phyloP scores from a whole-genome alignment of 2,113 vertebrate species.

The Brachypteracias leptosomus region DNA sequence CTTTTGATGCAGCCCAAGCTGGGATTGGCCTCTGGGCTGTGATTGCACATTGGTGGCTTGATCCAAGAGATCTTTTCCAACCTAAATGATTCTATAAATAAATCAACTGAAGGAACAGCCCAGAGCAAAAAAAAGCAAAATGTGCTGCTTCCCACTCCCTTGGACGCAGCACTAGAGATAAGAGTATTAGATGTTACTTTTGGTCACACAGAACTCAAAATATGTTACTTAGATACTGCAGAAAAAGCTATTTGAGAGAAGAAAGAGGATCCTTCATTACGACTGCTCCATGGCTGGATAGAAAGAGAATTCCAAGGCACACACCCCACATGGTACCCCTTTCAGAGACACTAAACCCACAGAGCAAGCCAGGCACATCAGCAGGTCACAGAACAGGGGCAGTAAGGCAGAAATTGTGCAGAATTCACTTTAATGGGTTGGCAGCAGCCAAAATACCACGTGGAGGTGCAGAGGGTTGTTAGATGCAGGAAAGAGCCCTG shows the following conservation, averaged over 20 bases:
- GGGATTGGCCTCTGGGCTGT: too few species aligned
- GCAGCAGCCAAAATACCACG: neutral
- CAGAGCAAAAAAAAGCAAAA: neutral
- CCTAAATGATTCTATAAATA: too few species aligned
- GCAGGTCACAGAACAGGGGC: neutral
- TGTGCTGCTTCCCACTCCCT: neutral
- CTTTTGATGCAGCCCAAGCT: too few species aligned
- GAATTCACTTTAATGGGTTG: neutral
- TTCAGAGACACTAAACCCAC: neutral
- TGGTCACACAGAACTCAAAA: neutral
- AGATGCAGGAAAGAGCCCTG: neutral
- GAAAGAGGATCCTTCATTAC: neutral
- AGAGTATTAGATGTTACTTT: neutral
- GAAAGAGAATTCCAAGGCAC: neutral
- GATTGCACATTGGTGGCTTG: too few species aligned
- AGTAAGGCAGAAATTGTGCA: neutral
- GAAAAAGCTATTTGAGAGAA: neutral
- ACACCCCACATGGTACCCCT: fast-evolving
- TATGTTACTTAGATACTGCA: neutral
- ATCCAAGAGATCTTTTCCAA: too few species aligned
- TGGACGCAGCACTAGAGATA: neutral
- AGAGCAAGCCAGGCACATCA: neutral
- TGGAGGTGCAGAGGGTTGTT: neutral
- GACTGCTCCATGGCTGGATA: neutral
- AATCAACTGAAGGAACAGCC: neutral